Evolutionary conservation across 2,888 invertebrate species (phyloP).

Genomic region (Oscheius sp.): DNA sequence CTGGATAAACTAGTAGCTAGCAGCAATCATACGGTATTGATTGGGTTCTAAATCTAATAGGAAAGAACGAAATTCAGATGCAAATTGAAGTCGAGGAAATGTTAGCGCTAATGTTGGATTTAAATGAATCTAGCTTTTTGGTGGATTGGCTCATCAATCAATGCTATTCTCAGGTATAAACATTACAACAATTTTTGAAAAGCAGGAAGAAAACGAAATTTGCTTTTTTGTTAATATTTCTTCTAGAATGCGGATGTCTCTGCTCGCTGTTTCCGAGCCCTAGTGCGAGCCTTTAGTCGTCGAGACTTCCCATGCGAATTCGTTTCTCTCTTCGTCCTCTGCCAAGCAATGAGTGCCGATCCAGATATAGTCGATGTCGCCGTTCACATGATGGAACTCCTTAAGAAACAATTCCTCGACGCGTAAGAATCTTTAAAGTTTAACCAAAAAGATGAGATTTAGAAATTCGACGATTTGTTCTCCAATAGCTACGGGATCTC

Average conservation of each 20-base stretch:
- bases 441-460: no score
- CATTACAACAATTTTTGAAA: not conserved
- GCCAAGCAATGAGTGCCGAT: slow-evolving; percentile 75
- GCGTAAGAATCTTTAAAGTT: slow-evolving; percentile 27
- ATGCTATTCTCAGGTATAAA: slow-evolving; percentile 77
- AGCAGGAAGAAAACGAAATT: not conserved
- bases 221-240: no score
- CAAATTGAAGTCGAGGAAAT: slow-evolving; percentile 91
- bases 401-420: slow-evolving; percentile 93
- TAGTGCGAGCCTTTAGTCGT: slow-evolving; percentile 90
- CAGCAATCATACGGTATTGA: slow-evolving; percentile 76
- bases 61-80: no score
- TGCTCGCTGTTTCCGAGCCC: slow-evolving; percentile 92
- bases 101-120: slow-evolving; percentile 88
- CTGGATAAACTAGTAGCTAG: slow-evolving; percentile 88
- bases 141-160: slow-evolving; percentile 97
- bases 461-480: slow-evolving; percentile 27
- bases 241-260: slow-evolving; percentile 77
- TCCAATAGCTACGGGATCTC: slow-evolving; percentile 10
- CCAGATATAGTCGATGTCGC: slow-evolving; percentile 76
- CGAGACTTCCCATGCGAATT: slow-evolving; percentile 93
- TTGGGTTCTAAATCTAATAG: no score
- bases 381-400: slow-evolving; percentile 85
- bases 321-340: slow-evolving; percentile 88
- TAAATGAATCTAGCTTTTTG: slow-evolving; percentile 88